Conservation (phyloP, 2,888 invertebrate genomes). For the Punctoribates punctum region DNA sequence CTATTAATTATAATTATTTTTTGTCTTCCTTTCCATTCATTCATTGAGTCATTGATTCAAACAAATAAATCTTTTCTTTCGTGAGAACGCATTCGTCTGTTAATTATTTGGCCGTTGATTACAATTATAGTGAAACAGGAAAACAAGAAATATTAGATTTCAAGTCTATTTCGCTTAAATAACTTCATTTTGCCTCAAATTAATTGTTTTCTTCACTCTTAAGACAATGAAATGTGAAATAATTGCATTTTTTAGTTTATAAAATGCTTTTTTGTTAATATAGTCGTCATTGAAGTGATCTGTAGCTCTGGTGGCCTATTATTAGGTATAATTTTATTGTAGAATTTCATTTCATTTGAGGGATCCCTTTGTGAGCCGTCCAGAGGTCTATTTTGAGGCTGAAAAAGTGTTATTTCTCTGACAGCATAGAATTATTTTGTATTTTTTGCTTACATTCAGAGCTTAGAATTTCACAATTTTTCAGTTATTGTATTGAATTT, state of each 20-base stretch:
- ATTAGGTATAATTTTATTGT: neutral
- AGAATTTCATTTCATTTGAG: neutral
- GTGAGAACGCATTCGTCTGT: neutral
- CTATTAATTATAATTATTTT: no score
- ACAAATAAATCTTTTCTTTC: constrained; percentile 10
- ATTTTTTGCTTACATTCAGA: neutral
- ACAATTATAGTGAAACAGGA: neutral
- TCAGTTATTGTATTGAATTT: constrained; percentile 22
- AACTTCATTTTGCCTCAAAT: neutral
- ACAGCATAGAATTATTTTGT: constrained; percentile 11
- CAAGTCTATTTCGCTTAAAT: neutral
- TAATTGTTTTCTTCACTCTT: neutral
- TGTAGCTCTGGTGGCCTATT: neutral
- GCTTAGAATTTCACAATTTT: neutral
- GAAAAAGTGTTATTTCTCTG: neutral
- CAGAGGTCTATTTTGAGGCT: neutral
- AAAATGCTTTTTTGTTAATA: no score
- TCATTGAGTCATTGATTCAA: no score
- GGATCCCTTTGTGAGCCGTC: neutral
- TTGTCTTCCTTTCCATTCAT: no score
- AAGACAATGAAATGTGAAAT: neutral
- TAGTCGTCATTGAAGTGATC: no score
- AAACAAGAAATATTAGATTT: neutral
- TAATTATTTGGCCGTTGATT: constrained; percentile 5
- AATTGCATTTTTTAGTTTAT: no score